These are phyloP conservation scores for Eclectus roratus DNA, from an alignment of 2,113 vertebrate genomes.

Conservation along the genomic window DNA sequence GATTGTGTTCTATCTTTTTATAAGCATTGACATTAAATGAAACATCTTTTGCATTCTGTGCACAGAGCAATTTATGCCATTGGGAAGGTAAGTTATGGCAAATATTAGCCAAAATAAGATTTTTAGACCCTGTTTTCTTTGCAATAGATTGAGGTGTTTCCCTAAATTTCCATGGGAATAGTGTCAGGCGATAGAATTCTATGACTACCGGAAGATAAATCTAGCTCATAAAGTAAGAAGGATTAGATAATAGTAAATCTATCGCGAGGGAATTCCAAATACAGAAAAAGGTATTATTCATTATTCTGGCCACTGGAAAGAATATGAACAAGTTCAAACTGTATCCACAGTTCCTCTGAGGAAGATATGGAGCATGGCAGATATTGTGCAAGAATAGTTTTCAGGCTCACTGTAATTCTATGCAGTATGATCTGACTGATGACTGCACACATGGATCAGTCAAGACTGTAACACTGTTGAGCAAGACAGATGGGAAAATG, in stretches of 20 bases:
- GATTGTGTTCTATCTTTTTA: not conserved
- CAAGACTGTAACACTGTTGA: slow-evolving; percentile 1
- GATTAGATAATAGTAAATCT: slow-evolving; percentile 2
- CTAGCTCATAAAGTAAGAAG: not conserved
- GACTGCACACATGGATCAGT: slow-evolving; percentile 12
- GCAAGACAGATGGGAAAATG: slow-evolving; percentile 44
- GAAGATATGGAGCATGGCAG: not conserved
- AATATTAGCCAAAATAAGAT: not conserved
- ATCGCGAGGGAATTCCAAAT: slow-evolving; percentile 10
- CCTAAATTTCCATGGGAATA: not conserved
- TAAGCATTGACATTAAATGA: not conserved
- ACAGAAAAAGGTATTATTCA: not conserved
- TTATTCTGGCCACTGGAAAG: slow-evolving; percentile 16
- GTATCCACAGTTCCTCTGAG: not conserved
- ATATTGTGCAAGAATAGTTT: not conserved
- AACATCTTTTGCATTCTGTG: not conserved
- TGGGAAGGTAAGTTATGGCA: not conserved
- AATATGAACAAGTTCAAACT: slow-evolving; percentile 25
- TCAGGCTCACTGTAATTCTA: not conserved
- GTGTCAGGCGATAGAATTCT: not conserved
- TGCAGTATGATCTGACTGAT: not conserved
- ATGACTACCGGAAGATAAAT: not conserved
- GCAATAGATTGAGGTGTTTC: not conserved
- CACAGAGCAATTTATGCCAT: not conserved
- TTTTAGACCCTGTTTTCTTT: not conserved